phyloP scores from a whole-genome alignment of 2,797 vertebrate species.

The Sebastes wilsoni region DNA sequence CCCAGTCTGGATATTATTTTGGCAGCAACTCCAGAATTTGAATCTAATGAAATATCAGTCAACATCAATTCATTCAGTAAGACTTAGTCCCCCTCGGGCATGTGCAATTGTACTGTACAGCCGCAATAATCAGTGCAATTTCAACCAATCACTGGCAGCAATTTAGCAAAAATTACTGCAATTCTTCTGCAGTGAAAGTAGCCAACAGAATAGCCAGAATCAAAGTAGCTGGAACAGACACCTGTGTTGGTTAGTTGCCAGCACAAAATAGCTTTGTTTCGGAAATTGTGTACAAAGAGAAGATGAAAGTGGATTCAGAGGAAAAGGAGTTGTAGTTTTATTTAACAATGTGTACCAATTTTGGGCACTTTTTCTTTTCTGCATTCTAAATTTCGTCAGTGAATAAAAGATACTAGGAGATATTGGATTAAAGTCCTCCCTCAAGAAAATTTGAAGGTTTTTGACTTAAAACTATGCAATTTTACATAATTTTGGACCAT shows the following conservation, averaged over 20 bases:
- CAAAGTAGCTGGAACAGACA: background rate
- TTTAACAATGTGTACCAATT: background rate
- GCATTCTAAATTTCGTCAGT: no score
- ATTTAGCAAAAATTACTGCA: background rate
- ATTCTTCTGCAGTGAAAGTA: background rate
- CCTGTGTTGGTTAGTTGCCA: background rate
- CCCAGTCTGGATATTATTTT: constrained; percentile 3
- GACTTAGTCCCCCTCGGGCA: background rate
- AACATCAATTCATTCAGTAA: constrained; percentile 2
- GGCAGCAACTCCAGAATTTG: constrained; percentile 1
- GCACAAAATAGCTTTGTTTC: background rate
- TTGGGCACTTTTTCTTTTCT: background rate
- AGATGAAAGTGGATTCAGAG: background rate
- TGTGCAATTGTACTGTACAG: background rate
- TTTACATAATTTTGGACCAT: no score
- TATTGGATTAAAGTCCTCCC: no score
- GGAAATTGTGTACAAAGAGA: background rate
- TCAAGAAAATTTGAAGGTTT: no score
- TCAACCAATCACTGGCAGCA: background rate
- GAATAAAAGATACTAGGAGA: no score
- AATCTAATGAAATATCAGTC: constrained; percentile 23
- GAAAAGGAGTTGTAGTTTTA: no score
- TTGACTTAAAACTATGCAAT: no score
- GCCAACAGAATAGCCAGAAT: background rate
- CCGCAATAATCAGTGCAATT: background rate